Percentiles rank a stretch among this genome's conserved stretches.
Conservation (phyloP, 2,113 vertebrate genomes). For the Speoplatyrhinus poulsoni region DNA sequence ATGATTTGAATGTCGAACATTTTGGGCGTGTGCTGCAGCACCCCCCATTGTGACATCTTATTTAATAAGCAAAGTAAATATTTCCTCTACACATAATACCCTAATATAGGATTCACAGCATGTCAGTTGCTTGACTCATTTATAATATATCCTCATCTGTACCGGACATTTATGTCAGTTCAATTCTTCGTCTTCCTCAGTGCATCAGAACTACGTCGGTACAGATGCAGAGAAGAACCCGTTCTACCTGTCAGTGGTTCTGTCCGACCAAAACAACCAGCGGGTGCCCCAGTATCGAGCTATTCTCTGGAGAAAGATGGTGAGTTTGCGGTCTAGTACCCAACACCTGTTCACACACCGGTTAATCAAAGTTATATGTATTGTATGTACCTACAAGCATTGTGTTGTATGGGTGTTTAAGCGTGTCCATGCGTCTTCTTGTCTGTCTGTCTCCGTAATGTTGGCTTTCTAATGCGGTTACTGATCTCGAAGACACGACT, state of each 20-base stretch:
- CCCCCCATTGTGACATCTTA: no score
- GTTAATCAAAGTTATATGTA: conserved; percentile 3
- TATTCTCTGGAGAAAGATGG: conserved; percentile 95
- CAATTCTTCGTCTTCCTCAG: conserved; percentile 63
- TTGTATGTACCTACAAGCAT: neutral
- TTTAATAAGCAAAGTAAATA: no score
- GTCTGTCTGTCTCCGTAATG: conserved; percentile 18
- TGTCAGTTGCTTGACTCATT: no score
- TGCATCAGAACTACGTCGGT: conserved; percentile 96
- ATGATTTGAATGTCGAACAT: no score
- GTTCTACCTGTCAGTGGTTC: conserved; percentile 94
- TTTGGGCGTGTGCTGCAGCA: no score
- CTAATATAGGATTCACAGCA: no score
- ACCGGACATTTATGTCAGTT: neutral
- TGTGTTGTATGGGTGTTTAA: neutral
- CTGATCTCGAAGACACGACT: conserved; percentile 56
- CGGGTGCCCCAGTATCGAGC: conserved; percentile 95
- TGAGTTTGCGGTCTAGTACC: conserved; percentile 67
- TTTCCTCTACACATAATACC: no score
- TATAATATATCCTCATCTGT: no score
- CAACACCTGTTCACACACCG: neutral
- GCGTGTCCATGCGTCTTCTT: neutral
- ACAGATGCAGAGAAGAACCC: conserved; percentile 95
- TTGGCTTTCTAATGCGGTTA: conserved; percentile 21
- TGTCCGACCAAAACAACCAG: conserved; percentile 97